Percentiles rank a stretch among this genome's conserved stretches.
Evolutionary conservation across 2,888 invertebrate species (phyloP).

Genomic region (Cerceris rybyensis): DNA sequence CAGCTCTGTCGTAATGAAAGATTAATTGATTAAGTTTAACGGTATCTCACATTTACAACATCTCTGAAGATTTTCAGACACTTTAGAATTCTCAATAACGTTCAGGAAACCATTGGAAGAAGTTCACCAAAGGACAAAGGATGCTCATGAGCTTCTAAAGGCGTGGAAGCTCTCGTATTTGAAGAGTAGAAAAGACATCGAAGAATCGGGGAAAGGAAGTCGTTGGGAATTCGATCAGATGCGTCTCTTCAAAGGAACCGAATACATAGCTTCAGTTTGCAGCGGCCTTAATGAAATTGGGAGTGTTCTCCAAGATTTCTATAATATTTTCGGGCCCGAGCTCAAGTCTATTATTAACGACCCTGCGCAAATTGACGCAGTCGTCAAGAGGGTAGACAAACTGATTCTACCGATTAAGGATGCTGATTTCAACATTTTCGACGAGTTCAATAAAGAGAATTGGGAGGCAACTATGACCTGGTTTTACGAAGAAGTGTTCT

Average conservation of each 20-base stretch:
- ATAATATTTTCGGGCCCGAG: slow-evolving; percentile 94
- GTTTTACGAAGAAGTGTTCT: slow-evolving; percentile 89
- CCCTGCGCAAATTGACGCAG: slow-evolving; percentile 92
- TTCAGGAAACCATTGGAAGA: slow-evolving; percentile 83
- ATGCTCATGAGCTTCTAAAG: slow-evolving; percentile 87
- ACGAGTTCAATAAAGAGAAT: slow-evolving; percentile 89
- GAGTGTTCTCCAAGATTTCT: slow-evolving; percentile 91
- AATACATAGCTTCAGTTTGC: slow-evolving; percentile 91
- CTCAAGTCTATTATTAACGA: slow-evolving; percentile 93
- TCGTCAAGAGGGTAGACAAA: slow-evolving; percentile 90
- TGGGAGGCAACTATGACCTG: slow-evolving; percentile 93
- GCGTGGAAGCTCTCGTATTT: slow-evolving; percentile 90
- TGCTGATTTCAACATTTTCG: slow-evolving; percentile 93
- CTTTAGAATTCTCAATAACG: background rate
- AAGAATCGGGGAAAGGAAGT: slow-evolving; percentile 91
- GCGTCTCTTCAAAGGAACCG: slow-evolving; percentile 91
- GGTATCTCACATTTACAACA: background rate
- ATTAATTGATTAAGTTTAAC: background rate
- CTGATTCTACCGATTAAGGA: slow-evolving; percentile 88
- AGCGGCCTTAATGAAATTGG: slow-evolving; percentile 90
- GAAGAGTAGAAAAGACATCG: slow-evolving; percentile 91
- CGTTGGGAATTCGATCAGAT: slow-evolving; percentile 96
- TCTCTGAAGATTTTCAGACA: background rate
- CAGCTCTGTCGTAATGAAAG: too few relatives aligned
- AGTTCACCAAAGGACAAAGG: slow-evolving; percentile 83